Evolutionary conservation across 2,113 vertebrate species (phyloP).

Genomic region (Sylvietta virens): DNA sequence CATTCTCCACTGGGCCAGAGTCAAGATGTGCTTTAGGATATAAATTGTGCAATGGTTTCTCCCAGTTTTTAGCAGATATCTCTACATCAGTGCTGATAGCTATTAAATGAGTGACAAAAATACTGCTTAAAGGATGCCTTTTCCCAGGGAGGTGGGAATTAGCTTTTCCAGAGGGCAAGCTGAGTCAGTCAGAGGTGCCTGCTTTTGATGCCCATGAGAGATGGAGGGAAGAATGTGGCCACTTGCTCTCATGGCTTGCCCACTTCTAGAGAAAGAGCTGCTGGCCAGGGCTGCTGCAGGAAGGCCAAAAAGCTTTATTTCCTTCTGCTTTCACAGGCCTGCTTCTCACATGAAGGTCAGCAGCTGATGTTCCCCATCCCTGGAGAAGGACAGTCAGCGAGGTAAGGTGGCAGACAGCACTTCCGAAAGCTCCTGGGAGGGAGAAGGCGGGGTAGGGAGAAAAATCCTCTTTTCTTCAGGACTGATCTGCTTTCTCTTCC

Average conservation of each 20-base stretch:
- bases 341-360: background rate
- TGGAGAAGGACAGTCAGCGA: background rate
- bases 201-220: background rate
- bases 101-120: background rate
- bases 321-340: background rate
- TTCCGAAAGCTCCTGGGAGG: background rate
- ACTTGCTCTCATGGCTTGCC: accelerated
- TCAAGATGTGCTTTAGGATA: background rate
- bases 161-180: background rate
- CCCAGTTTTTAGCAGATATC: background rate
- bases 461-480: background rate
- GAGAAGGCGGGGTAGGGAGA: background rate
- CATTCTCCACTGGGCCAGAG: background rate
- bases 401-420: background rate
- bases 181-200: background rate
- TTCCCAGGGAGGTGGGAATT: background rate
- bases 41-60: background rate
- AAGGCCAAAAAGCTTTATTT: background rate
- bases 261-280: background rate
- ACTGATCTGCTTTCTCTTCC: background rate
- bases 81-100: background rate
- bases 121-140: background rate
- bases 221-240: background rate
- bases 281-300: background rate
- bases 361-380: background rate